Base-by-base conservation (phyloP, 2,797 vertebrate genomes). In the Manis pentadactyla region DNA sequence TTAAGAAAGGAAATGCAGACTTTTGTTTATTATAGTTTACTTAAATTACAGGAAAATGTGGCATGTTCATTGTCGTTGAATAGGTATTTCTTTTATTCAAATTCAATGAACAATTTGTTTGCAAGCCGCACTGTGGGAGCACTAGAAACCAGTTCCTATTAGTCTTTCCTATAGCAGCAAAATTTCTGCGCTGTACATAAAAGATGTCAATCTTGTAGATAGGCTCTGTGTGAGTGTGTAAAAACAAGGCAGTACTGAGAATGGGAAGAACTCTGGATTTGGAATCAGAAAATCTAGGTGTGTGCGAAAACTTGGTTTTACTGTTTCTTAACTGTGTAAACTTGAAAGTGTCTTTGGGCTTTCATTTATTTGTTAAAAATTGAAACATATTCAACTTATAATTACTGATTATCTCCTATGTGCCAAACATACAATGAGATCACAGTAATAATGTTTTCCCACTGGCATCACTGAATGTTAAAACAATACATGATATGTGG, bases 31-130 rank as follows among this genome's bases (percentile, higher is more conserved):
- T 85, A 3, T 19, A 27, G 19, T 78, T 94, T 85, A 46, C n/a
- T 79, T 66, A 75, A 89, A 71, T 75, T 2, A 81, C 9, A 73
- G 77, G 27, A 37, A 59, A 86, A 14, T 37, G 42, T 2, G 31
- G 19, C 12, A 53, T 55, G 7, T 71, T 83, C 74, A 89, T 66
- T 75, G 66, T 42, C 27, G 87, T 61, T 77, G 23, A 69, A 25
- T 19, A 75, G 75, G 34, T 77, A 78, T 64, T 93, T 94, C 57
- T 59, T 73, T 61, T 61, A 71, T 79, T 89, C 87, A 90, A 87
- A 71, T 75, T 31, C 51, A n/a, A 74, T 77, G 49, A 96, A 57
- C 19, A 15, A 49, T 46, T 71, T 27, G 51, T 61, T 84, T 81
- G 21, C 10, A 25, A 71, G 23, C 61, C 10, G 79, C 49, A 19